Evolutionary conservation across 2,797 vertebrate species (phyloP), one percentile per base, ranked within the genome.

Genomic region (Chloroceryle amazona): DNA sequence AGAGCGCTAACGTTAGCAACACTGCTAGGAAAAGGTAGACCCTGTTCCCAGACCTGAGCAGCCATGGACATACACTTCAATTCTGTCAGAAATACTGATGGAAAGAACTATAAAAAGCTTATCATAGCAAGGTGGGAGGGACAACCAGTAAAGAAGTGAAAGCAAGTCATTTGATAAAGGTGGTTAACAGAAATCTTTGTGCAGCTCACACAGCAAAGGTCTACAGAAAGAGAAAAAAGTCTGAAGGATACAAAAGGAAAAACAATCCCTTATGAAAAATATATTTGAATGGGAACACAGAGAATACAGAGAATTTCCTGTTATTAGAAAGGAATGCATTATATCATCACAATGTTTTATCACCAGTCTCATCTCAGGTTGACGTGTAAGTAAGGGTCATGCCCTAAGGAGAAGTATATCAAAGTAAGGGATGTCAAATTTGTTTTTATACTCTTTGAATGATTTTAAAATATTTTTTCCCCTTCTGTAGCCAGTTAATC

Each of bases 381-480:
- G 63, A 65, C 29, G 22, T 8, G 4, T 46, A 46, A 74, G 20
- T 10, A 73, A 89, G 31, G 13, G 35, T 35, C 29, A 23, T 1
- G 6, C 26, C 47, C 25, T 57, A 20, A 71, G 76, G 29, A 55
- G 39, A 89, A 79, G 29, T 20, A 22, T 23, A 29, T 20, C 1
- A 2, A 18, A 68, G 15, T 41, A 55, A 79, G 35, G 9, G 23
- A n/a, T 51, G 29, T 39, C 49, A 86, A 62, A 55, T 55, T 62
- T 47, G 51, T 67, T 42, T 76, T 20, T 25, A 29, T 28, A 1
- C 74, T 42, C 72, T 70, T 23, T 52, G 28, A 74, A 54, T 42
- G 17, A 57, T n/a, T 60, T 84, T 7, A 0, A 18, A 28, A 4
- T 15, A 17, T 19, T 11, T 31, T 14, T 4, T 1, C 11, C 4